Conservation (phyloP, 2,797 vertebrate genomes). For the Hipposideros larvatus region DNA sequence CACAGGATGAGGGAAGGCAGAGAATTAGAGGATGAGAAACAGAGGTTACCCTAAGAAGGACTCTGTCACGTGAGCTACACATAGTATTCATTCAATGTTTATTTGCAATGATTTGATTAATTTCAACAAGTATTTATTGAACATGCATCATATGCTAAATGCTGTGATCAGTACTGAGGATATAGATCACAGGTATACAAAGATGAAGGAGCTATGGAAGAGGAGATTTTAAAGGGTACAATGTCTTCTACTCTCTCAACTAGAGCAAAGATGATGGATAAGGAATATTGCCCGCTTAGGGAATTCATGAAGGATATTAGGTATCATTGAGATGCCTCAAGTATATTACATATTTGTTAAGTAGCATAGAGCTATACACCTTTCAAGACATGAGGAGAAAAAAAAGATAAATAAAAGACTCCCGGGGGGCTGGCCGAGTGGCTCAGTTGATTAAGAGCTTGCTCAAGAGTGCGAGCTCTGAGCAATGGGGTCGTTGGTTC, state of each 20-base stretch:
- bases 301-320: background rate
- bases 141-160: background rate
- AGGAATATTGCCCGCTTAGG: background rate
- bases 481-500: too few relatives aligned
- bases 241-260: background rate
- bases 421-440: too few relatives aligned
- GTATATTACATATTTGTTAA: background rate
- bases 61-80: background rate
- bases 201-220: background rate
- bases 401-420: background rate
- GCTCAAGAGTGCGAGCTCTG: too few relatives aligned
- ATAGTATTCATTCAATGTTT: background rate
- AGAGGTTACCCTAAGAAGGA: background rate
- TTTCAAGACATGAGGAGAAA: background rate
- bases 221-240: background rate
- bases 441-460: too few relatives aligned
- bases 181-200: background rate
- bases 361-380: background rate
- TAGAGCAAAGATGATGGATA: background rate
- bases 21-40: background rate
- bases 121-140: background rate
- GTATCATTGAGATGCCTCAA: background rate
- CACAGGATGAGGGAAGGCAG: background rate
- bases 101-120: background rate
- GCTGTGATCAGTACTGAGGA: background rate